phyloP scores from a whole-genome alignment of 2,888 invertebrate genomes.

The Strigamia maritima region DNA sequence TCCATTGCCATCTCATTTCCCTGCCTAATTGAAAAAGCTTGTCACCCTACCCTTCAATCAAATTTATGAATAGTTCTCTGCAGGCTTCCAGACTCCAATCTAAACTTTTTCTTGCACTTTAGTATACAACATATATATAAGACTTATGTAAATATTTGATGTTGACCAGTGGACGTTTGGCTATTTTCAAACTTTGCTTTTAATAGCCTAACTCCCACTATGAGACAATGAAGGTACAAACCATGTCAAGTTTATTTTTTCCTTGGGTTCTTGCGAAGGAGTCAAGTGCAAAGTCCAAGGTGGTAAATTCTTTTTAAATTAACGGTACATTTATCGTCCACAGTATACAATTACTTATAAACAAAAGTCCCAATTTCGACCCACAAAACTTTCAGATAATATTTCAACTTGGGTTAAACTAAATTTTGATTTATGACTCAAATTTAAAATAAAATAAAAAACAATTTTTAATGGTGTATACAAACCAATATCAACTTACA shows the following conservation, averaged over 20 bases:
- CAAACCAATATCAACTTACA: slow-evolving; percentile 24
- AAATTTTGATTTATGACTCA: slow-evolving; percentile 22
- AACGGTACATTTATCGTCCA: slow-evolving; percentile 8
- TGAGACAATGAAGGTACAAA: slow-evolving; percentile 11
- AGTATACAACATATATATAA: background rate
- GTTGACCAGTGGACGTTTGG: slow-evolving; percentile 29
- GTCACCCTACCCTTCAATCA: slow-evolving; percentile 32
- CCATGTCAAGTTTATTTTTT: slow-evolving; percentile 17
- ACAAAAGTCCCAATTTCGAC: slow-evolving; percentile 32
- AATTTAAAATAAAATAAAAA: background rate
- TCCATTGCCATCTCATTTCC: slow-evolving; percentile 34
- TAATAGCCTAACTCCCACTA: background rate
- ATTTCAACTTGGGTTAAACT: slow-evolving; percentile 16
- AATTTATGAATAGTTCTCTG: slow-evolving; percentile 11
- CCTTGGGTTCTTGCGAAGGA: background rate
- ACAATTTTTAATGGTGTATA: background rate
- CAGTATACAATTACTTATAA: slow-evolving; percentile 30
- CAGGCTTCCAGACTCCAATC: slow-evolving; percentile 25
- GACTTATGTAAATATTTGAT: slow-evolving; percentile 16
- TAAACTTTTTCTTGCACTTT: slow-evolving; percentile 21
- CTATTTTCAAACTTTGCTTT: slow-evolving; percentile 12
- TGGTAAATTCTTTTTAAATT: slow-evolving; percentile 3
- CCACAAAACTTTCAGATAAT: slow-evolving; percentile 6
- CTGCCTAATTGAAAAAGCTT: slow-evolving; percentile 32
- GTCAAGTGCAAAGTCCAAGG: background rate